These are phyloP conservation scores for Anabas testudineus DNA, from an alignment of 2,797 vertebrate species.

Conservation along the genomic window DNA sequence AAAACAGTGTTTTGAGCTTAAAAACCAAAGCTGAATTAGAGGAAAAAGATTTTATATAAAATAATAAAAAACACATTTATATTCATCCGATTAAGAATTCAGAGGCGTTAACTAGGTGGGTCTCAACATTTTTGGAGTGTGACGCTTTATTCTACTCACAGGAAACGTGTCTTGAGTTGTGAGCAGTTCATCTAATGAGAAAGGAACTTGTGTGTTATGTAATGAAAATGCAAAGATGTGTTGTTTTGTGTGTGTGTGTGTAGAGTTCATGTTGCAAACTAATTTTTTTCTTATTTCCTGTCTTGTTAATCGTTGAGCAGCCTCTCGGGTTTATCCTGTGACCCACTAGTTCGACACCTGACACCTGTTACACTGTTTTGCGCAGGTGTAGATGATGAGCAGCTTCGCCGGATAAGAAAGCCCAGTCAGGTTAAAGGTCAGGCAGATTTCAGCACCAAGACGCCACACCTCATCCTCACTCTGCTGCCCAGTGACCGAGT, in stretches of 20 bases:
- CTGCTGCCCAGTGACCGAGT: slow-evolving; percentile 85
- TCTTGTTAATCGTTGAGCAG: background rate
- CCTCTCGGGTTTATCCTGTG: background rate
- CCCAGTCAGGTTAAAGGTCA: slow-evolving; percentile 81
- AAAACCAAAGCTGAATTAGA: background rate
- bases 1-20: background rate
- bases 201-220: no score
- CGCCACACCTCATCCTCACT: slow-evolving; percentile 88
- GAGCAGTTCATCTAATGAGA: background rate
- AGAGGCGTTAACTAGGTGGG: background rate
- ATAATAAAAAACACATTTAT: slow-evolving; percentile 1
- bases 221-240: no score
- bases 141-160: background rate
- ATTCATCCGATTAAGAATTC: background rate
- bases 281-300: background rate
- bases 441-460: slow-evolving; percentile 86
- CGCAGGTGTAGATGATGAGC: slow-evolving; percentile 85
- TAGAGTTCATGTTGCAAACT: background rate
- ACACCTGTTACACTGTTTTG: background rate
- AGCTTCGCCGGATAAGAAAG: slow-evolving; percentile 77
- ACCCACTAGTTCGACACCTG: background rate
- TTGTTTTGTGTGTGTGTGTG: no score
- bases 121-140: background rate
- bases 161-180: background rate
- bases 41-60: background rate